phyloP scores from a whole-genome alignment of 2,113 vertebrate genomes.

The Eudorcas thomsonii region DNA sequence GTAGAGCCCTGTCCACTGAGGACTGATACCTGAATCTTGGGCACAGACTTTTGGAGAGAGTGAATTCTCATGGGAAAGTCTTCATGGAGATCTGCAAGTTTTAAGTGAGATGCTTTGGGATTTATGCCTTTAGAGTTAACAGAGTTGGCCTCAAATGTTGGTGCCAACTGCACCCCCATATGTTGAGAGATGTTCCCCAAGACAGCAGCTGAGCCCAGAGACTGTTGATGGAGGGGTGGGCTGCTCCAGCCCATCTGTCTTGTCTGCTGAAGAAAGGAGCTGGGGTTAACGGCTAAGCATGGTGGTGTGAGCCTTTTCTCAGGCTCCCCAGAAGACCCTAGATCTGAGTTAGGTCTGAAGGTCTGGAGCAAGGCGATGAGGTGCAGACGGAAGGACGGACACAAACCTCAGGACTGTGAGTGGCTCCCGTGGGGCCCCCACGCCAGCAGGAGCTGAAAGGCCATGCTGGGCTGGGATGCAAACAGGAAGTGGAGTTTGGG shows the following conservation, averaged over 20 bases:
- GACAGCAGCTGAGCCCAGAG: no score
- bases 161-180: accelerated
- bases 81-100: not conserved
- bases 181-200: not conserved
- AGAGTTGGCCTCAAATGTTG: not conserved
- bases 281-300: not conserved
- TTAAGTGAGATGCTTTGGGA: not conserved
- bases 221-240: accelerated
- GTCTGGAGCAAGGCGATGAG: no score
- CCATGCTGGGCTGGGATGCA: not conserved
- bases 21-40: accelerated
- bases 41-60: not conserved
- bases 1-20: not conserved
- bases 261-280: not conserved
- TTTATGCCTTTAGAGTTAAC: not conserved
- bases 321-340: not conserved
- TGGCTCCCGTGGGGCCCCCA: not conserved
- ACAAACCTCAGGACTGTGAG: accelerated
- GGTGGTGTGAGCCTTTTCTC: not conserved
- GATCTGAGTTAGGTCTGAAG: not conserved
- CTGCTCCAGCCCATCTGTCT: not conserved
- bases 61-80: not conserved
- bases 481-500: not conserved
- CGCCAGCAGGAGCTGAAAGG: not conserved
- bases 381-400: no score